Base-by-base conservation (phyloP, 2,113 vertebrate species). In the Nicator chloris region DNA sequence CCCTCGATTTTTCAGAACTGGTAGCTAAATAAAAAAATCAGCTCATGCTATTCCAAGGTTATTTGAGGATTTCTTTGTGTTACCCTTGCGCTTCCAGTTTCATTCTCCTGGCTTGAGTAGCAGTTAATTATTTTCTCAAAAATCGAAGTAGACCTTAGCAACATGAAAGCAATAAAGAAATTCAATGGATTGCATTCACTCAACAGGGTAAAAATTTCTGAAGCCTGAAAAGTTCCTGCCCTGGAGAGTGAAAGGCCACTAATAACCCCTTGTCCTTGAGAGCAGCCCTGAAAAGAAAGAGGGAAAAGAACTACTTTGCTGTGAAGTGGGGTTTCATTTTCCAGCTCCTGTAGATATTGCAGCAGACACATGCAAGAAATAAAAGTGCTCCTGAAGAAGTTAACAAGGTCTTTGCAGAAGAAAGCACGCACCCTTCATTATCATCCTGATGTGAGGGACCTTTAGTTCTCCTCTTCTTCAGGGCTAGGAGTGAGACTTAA, bases 61-160 rank as follows among this genome's bases (percentile, higher is more conserved):
- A 63, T 87, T 28, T 59, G 68, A 88, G 82, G 76, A 93, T 21
- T 61, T 71, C 64, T 81, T 83, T 90, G 40, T 94, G 79, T 75
- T 73, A 31, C 47, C 47, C 30, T 61, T 40, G 33, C 7, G 2
- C 23, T 94, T 64, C 84, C 87, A 54, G 53, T 77, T 88, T 90
- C 54, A 31, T 88, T 93, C 86, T 91, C 26, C 72, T 40, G 61
- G 24, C 84, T 44, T 90, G 80, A 83, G 92, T 66, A 94, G 64
- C 76, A 66, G 90, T 88, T 90, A 93, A 86, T 97, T 96, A 90
- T 93, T 93, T 86, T 42, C 71, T 81, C 56, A 72, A 84, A 96
- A 94, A 86, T 70, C 1, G 28, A 88, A 94, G 47, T 13, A 75
- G 68, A 94, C 47, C 71, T 83, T 83, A 88, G 60, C 68, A 86